Evolutionary conservation across 2,113 vertebrate species (phyloP).

Genomic region (Gallinago paraguaiae): DNA sequence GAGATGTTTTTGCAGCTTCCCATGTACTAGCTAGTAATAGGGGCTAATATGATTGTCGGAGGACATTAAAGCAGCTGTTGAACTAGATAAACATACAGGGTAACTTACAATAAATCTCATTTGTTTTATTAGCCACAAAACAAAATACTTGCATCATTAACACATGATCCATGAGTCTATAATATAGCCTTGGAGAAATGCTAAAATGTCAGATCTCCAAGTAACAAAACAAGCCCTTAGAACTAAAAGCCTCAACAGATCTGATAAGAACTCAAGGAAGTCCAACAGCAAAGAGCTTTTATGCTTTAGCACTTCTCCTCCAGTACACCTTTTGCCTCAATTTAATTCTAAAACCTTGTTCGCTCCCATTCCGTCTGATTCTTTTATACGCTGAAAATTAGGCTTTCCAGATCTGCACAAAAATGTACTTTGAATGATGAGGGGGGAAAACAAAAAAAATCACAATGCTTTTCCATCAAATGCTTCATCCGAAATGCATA

Average conservation of each 20-base stretch:
- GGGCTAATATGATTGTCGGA: not conserved
- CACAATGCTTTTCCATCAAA: slow-evolving; percentile 31
- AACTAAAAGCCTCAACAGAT: not conserved
- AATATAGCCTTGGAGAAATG: not conserved
- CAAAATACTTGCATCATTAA: not conserved
- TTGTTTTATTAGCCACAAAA: not conserved
- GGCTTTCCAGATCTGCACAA: not conserved
- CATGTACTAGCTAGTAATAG: not conserved
- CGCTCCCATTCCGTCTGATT: not conserved
- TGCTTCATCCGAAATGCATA: slow-evolving; percentile 49
- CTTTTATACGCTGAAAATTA: slow-evolving; percentile 10
- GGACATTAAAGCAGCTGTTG: not conserved
- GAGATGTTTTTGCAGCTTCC: not conserved
- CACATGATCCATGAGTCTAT: not conserved
- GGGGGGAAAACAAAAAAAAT: not conserved
- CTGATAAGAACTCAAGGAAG: not conserved
- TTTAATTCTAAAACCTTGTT: not conserved
- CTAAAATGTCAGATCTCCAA: not conserved
- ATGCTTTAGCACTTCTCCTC: not conserved
- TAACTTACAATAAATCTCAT: not conserved
- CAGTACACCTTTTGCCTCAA: not conserved
- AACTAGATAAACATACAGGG: not conserved
- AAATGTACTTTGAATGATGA: not conserved
- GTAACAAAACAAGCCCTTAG: not conserved
- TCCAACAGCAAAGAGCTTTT: not conserved